A percentile compares a stretch with the other conserved stretches of the same genome.
Evolutionary conservation across 23 tunicate species (phyloP).

Genomic region (Halocynthia roretzi): DNA sequence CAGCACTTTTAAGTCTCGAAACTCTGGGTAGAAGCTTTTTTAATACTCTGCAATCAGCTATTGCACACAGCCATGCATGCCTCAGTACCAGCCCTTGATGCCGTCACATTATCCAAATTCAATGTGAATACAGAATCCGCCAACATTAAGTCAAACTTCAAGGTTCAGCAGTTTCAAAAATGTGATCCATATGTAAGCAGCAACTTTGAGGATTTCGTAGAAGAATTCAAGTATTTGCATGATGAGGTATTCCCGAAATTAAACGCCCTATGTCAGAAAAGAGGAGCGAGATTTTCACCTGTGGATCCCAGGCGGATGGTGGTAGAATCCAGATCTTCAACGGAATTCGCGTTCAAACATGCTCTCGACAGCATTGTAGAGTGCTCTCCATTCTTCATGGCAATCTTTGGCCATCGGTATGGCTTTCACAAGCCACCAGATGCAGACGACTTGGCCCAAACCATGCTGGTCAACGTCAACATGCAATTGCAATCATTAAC

Average conservation of each 20-base stretch:
- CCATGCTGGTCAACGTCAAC: neutral
- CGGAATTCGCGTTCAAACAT: constrained; percentile 40
- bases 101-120: no score
- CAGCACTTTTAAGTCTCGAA: no score
- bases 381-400: constrained; percentile 58
- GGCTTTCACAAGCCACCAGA: constrained; percentile 39
- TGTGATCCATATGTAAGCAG: constrained; percentile 54
- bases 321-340: constrained; percentile 46
- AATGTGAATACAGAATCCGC: no score
- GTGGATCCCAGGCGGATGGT: constrained; percentile 44
- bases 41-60: no score
- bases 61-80: no score
- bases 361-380: constrained; percentile 54
- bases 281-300: constrained; percentile 47
- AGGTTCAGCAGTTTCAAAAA: no score
- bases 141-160: no score
- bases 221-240: constrained; percentile 68
- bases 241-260: constrained; percentile 33
- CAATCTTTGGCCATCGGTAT: constrained; percentile 65
- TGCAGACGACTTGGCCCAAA: constrained; percentile 2
- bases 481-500: constrained; percentile 1
- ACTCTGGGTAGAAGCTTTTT: no score
- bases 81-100: no score
- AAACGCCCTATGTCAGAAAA: constrained; percentile 26
- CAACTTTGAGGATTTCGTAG: constrained; percentile 75